Conservation (phyloP, 2,797 vertebrate genomes). For the Cephalopachus bancanus region DNA sequence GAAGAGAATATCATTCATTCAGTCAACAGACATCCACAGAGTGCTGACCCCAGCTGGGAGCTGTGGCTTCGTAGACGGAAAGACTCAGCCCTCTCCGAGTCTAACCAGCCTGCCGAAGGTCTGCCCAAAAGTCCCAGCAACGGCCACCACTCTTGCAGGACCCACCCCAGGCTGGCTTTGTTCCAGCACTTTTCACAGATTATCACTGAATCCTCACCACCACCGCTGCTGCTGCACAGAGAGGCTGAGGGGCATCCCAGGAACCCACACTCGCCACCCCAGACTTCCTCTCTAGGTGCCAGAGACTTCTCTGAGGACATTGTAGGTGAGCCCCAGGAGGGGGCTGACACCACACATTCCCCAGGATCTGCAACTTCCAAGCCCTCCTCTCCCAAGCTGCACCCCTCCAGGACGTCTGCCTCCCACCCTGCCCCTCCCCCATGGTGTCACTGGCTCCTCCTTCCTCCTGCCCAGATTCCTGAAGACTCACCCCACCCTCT, state of each 20-base stretch:
- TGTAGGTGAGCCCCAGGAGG: background rate
- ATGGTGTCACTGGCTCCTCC: background rate
- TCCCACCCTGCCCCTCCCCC: no score
- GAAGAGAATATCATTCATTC: background rate
- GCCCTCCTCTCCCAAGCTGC: background rate
- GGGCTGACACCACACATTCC: no score
- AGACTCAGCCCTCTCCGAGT: background rate
- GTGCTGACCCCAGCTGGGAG: background rate
- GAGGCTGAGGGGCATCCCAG: background rate
- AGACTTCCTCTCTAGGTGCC: background rate
- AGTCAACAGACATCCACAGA: background rate
- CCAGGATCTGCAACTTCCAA: rapidly evolving
- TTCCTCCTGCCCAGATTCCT: background rate
- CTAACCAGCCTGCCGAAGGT: no score
- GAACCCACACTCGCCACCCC: rapidly evolving
- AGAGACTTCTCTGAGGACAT: background rate
- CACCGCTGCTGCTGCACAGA: background rate
- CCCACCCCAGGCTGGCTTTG: rapidly evolving
- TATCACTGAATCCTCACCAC: background rate
- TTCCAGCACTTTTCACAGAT: rapidly evolving
- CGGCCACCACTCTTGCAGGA: background rate
- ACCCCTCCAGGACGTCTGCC: no score
- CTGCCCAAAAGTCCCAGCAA: background rate
- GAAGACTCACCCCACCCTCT: background rate
- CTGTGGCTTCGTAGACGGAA: background rate